A percentile compares a stretch with the other conserved stretches of the same genome.
These are phyloP conservation scores for Orchestia grillus DNA, from an alignment of 1,140 invertebrate genomes.

Conservation along the genomic window DNA sequence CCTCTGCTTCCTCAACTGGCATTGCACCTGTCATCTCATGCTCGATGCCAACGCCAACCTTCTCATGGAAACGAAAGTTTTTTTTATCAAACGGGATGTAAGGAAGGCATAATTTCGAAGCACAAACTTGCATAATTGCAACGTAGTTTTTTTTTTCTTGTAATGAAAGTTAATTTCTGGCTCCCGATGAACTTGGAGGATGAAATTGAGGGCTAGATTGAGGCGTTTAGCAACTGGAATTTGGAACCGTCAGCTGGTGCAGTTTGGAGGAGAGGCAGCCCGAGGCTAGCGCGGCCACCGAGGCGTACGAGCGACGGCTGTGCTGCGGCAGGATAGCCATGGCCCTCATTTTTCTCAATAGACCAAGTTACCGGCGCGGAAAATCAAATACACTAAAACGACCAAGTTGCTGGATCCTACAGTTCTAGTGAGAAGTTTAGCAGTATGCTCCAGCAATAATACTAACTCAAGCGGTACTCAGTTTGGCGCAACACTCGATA, in stretches of 20 bases:
- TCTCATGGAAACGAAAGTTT: background rate
- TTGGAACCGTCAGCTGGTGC: background rate
- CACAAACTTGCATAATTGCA: background rate
- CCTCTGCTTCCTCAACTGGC: constrained; percentile 43
- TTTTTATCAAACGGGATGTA: background rate
- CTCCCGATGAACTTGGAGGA: background rate
- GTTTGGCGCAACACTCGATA: background rate
- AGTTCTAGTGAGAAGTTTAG: background rate
- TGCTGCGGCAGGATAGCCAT: background rate
- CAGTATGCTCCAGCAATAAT: background rate
- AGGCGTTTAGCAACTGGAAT: background rate
- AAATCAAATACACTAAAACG: constrained; percentile 9
- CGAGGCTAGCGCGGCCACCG: background rate
- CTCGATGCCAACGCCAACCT: background rate
- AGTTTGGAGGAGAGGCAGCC: background rate
- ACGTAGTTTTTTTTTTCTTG: background rate
- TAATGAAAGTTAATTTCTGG: background rate
- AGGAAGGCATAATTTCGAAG: background rate
- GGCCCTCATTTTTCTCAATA: background rate
- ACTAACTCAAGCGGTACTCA: background rate
- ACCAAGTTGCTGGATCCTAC: background rate
- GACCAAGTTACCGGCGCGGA: constrained; percentile 2
- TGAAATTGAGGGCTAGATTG: background rate
- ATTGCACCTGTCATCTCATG: constrained; percentile 37
- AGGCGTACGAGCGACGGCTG: constrained; percentile 41